Base-by-base conservation (phyloP, 2,888 invertebrate species). In the Dasysyrphus tricinctus region DNA sequence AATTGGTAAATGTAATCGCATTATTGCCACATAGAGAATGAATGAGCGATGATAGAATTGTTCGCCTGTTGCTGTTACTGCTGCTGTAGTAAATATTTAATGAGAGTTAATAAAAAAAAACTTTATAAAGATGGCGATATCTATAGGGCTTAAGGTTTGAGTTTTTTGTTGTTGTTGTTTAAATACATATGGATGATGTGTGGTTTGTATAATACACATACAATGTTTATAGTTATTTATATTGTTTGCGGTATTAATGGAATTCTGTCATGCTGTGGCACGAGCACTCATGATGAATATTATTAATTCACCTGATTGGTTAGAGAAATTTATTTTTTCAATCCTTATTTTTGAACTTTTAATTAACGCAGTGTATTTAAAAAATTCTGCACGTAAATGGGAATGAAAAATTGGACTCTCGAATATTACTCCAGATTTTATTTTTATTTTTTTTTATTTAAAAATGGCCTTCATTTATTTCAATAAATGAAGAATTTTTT, bases 1-100 rank as follows among this genome's bases (percentile, higher is more conserved):
- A 86, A 86, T 86, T 86, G 82, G 82, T 79, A 86, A 86, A 86
- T 86, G 79, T 86, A 86, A 86, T 86, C 86, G 86, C 81, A 86
- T 86, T 86, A 86, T 86, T 86, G 86, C 86, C 86, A 82, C 86
- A 86, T 86, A 82, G 78, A 82, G 78, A 69, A 39, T 81, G 82
- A 86, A 81, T 79, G 86, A 86, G 78, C 86, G 86, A 82, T 86
- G 86, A 86, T 86, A 86, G 86, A 82, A 86, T 86, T 86, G 86
- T 79, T 86, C 19, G 82, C 86, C 86, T 81, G 86, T 86, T 86
- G 86, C 86, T 32, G 74, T 81, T 80, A 61, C 37, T 19, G 75
- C 11, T 63, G 63, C 51, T 24, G 24, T 24, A 3, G 24, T 24
- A 47, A 14, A 67, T 19, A 49, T 49, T 65, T 47, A 67, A 67